Conservation (phyloP, 2,113 vertebrate genomes). For the Genyomyrus donnyi region DNA sequence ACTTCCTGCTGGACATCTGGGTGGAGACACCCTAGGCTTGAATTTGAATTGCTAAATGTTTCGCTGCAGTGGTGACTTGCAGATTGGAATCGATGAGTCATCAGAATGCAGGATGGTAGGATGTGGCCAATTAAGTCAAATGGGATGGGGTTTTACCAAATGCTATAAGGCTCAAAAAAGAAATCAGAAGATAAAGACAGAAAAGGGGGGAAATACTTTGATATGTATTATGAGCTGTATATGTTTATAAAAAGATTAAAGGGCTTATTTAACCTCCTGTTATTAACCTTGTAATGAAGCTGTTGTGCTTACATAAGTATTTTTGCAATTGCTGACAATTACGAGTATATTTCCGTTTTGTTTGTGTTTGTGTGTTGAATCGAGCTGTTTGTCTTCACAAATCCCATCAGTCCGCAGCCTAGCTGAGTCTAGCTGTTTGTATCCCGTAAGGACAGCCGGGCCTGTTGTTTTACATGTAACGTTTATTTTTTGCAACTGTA, state of each 20-base stretch:
- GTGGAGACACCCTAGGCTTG: slow-evolving; percentile 21
- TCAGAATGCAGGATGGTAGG: slow-evolving; percentile 32
- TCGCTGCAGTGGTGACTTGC: slow-evolving; percentile 35
- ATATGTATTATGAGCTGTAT: background rate
- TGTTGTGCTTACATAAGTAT: background rate
- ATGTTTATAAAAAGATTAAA: slow-evolving; percentile 18
- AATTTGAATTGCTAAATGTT: slow-evolving; percentile 53
- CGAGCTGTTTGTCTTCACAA: background rate
- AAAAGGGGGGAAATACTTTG: background rate
- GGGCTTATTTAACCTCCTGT: slow-evolving; percentile 8
- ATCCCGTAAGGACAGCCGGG: background rate
- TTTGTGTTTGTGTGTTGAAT: background rate
- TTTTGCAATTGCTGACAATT: background rate
- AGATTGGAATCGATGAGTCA: slow-evolving; percentile 47
- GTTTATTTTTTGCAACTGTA: background rate
- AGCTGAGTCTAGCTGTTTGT: background rate
- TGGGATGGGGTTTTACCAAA: slow-evolving; percentile 36
- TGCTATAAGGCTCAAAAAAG: slow-evolving; percentile 27
- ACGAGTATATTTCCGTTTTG: background rate
- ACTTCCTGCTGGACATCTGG: slow-evolving; percentile 38
- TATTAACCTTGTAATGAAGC: slow-evolving; percentile 9
- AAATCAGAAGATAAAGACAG: slow-evolving; percentile 10
- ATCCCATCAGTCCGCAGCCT: background rate
- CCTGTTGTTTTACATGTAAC: background rate
- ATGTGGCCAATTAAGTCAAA: slow-evolving; percentile 35